Evolutionary conservation across 2,888 invertebrate species (phyloP).

Genomic region (Thymelicus acteon): DNA sequence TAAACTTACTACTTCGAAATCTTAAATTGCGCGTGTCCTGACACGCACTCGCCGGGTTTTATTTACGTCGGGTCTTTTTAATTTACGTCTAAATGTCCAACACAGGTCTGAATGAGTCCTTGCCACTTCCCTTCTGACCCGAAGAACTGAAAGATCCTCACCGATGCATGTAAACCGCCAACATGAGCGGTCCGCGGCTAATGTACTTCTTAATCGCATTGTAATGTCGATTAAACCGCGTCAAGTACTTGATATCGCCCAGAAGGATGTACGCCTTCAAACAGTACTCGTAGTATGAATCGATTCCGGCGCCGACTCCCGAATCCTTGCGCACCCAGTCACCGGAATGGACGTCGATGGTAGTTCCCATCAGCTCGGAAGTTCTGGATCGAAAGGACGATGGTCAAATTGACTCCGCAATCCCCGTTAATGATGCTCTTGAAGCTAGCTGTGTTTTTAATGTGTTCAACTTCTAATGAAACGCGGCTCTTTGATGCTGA

Average conservation of each 20-base stretch:
- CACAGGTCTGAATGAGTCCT: background rate
- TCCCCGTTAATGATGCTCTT: background rate
- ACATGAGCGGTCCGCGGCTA: constrained; percentile 96
- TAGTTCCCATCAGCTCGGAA: constrained; percentile 98
- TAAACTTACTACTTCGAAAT: too few species aligned
- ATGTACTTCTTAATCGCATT: constrained; percentile 98
- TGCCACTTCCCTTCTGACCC: background rate
- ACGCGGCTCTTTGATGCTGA: background rate
- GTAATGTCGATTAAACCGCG: constrained; percentile 97
- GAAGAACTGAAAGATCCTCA: constrained; percentile 45
- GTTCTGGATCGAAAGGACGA: constrained; percentile 57
- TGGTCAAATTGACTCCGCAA: constrained; percentile 24
- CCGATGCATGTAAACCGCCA: constrained; percentile 98
- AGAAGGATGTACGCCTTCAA: constrained; percentile 98
- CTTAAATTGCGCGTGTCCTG: too few species aligned
- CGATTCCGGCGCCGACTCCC: constrained; percentile 99
- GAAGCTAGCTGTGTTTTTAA: constrained; percentile 3
- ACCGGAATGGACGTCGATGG: constrained; percentile 98
- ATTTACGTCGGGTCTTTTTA: too few species aligned
- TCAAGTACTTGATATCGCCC: constrained; percentile 96
- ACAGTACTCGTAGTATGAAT: constrained; percentile 99
- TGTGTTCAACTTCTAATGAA: background rate
- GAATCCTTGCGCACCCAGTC: constrained; percentile 99
- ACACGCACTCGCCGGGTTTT: too few species aligned
- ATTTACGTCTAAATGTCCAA: too few species aligned